Base-by-base conservation (phyloP, 2,113 vertebrate genomes). In the Cichladusa arquata region DNA sequence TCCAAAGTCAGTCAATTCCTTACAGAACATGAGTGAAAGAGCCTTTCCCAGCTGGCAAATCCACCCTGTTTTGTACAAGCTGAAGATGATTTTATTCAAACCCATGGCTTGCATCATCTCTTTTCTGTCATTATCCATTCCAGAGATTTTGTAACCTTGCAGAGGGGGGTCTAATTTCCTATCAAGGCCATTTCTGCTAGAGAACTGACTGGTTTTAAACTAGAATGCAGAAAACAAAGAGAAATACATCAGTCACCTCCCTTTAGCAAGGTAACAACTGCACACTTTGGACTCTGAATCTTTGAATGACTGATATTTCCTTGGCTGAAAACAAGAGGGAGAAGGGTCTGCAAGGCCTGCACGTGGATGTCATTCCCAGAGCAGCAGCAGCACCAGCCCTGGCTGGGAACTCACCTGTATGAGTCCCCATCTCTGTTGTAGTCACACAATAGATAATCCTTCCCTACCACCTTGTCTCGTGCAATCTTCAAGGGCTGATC, bases 381-480 rank as follows among this genome's bases (percentile, higher is more conserved):
- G 29, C 8, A 28, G 6, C 69, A 6, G 36, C 20, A 56, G 79
- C 11, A 29, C n/a, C 5, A n/a, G 58, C 58, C 12, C 1, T 7
- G 69, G 48, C 15, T 7, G 25, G 6, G 17, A 86, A 64, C 95
- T 96, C 80, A 99, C 99, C 99, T 99, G 92, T 99, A 99, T 4
- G 99, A 99, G 97, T 99, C 99, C 50, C 99, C 99, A 64, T 99
- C 99, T 97, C 99, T 98, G 98, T 99, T 99, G 97, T 99, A 99
- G 97, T 99, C 99, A 61, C 99, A 99, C 92, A 99, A 98, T 95
- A 99, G 98, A 96, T 99, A 99, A 97, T 99, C 99, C 96, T 99
- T 99, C 34, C 99, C 99, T 95, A 99, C 99, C 76, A 99, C 98
- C 93, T 99, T 99, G 95, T 99, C 99, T 64, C 99, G 98, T 34